Evolutionary conservation across 64 coral and sea anemone genomes (phyloP).

Genomic region (Pocillopora damicornis): DNA sequence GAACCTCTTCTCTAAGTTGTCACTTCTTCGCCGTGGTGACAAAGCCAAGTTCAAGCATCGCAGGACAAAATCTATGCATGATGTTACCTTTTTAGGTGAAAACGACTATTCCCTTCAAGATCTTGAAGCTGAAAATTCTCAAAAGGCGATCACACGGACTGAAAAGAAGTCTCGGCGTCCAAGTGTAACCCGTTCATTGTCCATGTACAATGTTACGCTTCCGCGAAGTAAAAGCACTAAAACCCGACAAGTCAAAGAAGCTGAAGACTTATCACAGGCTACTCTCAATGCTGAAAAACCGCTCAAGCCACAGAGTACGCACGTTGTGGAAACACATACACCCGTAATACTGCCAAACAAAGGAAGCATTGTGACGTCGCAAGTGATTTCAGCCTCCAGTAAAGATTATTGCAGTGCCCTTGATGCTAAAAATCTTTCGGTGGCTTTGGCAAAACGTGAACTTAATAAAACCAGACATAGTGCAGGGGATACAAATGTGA

Average conservation of each 20-base stretch:
- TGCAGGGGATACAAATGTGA: background rate
- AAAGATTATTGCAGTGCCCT: background rate
- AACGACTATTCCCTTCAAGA: slow-evolving; percentile 3
- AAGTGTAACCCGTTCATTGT: slow-evolving; percentile 1
- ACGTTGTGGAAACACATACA: background rate
- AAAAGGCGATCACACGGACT: background rate
- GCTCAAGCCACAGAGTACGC: too few relatives aligned
- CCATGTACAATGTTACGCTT: background rate
- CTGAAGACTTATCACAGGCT: background rate
- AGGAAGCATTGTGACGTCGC: background rate
- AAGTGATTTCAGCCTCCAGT: background rate
- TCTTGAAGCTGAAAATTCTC: background rate
- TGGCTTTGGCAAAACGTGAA: background rate
- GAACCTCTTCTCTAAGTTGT: slow-evolving; percentile 28
- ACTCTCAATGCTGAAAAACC: too few relatives aligned
- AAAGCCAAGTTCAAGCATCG: slow-evolving; percentile 16
- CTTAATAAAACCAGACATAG: background rate
- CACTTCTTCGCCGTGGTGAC: slow-evolving; percentile 23
- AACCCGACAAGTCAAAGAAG: slow-evolving; percentile 7
- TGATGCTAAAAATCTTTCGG: background rate
- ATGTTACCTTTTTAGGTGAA: slow-evolving; percentile 8
- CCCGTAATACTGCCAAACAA: background rate
- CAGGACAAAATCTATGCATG: slow-evolving; percentile 32
- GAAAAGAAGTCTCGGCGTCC: background rate
- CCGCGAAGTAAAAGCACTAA: background rate